Base-by-base conservation (phyloP, 1,140 invertebrate genomes). In the Battus philenor region DNA sequence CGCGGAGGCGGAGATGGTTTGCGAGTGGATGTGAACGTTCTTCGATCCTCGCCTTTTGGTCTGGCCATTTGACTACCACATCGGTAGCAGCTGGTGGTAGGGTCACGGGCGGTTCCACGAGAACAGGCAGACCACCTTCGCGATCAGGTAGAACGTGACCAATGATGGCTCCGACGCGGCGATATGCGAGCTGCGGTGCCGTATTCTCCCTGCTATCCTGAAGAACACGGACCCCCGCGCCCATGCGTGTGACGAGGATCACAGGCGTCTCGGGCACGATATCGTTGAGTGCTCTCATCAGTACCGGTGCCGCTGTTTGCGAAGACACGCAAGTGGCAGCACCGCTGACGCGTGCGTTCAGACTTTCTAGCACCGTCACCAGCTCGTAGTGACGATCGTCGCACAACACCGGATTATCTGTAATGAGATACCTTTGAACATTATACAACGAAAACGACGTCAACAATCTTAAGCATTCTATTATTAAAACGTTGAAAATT, bases 351-450 rank as follows among this genome's bases (percentile, higher is more conserved):
- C 90, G 89, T 0, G 91, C 90, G 56, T 93, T 91, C 63, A 92
- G 88, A 8, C 88, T 89, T 62, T 91, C 90, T 77, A 93, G 87
- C 31, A 89, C 79, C 0, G 88, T 88, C 26, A 89, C 89, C 39
- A 93, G 77, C 73, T 93, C 91, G 32, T 90, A 89, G 17, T 93
- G 68, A 6, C 88, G 88, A 15, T 90, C 89, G 59, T 92, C 91
- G 67, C 93, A 94, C 49, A 93, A 68, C 39, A 93, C 90, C 31
- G 92, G 92, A 81, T 94, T 94, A 74, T 92, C 93, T 94, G 85
- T 0, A 88, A 87, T 38, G 12, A 20, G 6, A 20, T 11, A 48
- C 6, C 2, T 20, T 48, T 20, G 16, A 44, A 36, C 26, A 15
- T 44, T 31, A 31, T 33, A 20, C 18, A 16, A 44, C 17, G 17